Base-by-base conservation (phyloP, 2,113 vertebrate genomes). In the Vulpes ferrilata region DNA sequence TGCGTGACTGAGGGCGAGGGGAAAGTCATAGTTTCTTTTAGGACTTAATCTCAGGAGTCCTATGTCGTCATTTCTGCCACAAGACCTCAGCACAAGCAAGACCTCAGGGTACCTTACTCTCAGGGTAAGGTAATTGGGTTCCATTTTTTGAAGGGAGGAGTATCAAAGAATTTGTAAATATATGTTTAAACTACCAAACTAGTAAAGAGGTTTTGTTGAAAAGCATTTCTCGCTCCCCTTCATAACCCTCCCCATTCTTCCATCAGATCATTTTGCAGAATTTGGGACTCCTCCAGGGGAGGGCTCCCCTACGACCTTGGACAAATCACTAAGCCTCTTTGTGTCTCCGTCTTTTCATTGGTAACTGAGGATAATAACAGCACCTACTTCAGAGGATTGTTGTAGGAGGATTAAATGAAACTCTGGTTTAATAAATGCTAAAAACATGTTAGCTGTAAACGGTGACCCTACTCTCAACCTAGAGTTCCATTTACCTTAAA, bases 151-250 rank as follows among this genome's bases (percentile, higher is more conserved):
- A 82, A 88, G 60, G 32, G 11, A n/a, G 2, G 17, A 65, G 0
- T 73, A 79, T 79, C 76, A 79, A 51, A 16, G 62, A 79, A 84
- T 78, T 53, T 79, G 53, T 79, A 71, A 43, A 69, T n/a, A 76
- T 80, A 48, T 91, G 74, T 88, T 95, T 71, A 67, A 84, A 92
- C 20, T 69, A 69, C 64, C 20, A 96, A 65, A 83, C 13, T 65
- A 91, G 64, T 35, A 81, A 88, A 88, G 48, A 90, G 7, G 12
- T 48, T 53, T 93, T 81, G 71, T 59, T 89, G 48, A 79, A 19
- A 92, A 83, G 69, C n/a, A 30, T 55, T 82, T 38, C 32, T 57
- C 64, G 51, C 12, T 23, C 16, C 12, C 12, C 27, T 78, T 4
- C 67, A 13, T 15, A 60, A 17, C 3, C 20, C 30, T 84, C 11